phyloP scores from a whole-genome alignment of 2,888 invertebrate genomes.

The Erpobdella octoculata region DNA sequence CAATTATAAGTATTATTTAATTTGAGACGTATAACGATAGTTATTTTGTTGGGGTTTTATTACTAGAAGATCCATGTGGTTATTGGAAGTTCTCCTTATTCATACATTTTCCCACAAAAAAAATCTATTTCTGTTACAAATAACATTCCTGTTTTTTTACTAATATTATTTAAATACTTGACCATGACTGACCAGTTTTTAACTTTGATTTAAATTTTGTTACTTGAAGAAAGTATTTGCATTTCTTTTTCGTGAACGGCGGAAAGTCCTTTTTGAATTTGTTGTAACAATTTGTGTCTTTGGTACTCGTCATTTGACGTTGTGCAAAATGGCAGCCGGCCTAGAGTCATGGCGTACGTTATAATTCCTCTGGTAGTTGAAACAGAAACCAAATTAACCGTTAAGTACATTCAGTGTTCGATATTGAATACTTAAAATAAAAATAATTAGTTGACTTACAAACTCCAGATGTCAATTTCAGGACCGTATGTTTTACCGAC shows the following conservation, averaged over 20 bases:
- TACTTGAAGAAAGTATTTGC: conserved; percentile 46
- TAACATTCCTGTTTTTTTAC: too few species aligned
- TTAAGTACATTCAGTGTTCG: background rate
- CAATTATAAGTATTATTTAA: too few species aligned
- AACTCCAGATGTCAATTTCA: conserved; percentile 71
- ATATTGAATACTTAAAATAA: background rate
- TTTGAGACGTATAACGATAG: too few species aligned
- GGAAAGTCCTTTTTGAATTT: conserved; percentile 63
- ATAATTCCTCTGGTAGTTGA: conserved; percentile 61
- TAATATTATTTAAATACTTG: too few species aligned
- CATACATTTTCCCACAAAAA: too few species aligned
- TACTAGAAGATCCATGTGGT: too few species aligned
- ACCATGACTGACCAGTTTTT: too few species aligned
- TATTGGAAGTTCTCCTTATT: too few species aligned
- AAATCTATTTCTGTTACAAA: too few species aligned
- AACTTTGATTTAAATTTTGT: too few species aligned
- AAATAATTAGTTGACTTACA: conserved; percentile 55
- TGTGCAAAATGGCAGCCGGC: conserved; percentile 62
- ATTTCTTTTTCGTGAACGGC: conserved; percentile 55
- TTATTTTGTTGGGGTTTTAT: too few species aligned
- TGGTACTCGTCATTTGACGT: conserved; percentile 54
- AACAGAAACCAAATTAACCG: background rate
- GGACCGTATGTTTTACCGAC: conserved; percentile 65
- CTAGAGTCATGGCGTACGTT: conserved; percentile 68
- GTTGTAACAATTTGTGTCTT: conserved; percentile 60